Evolutionary conservation across 2,888 invertebrate species (phyloP), one percentile per base, ranked within the genome.

Genomic region (Sylvicola cinctus): DNA sequence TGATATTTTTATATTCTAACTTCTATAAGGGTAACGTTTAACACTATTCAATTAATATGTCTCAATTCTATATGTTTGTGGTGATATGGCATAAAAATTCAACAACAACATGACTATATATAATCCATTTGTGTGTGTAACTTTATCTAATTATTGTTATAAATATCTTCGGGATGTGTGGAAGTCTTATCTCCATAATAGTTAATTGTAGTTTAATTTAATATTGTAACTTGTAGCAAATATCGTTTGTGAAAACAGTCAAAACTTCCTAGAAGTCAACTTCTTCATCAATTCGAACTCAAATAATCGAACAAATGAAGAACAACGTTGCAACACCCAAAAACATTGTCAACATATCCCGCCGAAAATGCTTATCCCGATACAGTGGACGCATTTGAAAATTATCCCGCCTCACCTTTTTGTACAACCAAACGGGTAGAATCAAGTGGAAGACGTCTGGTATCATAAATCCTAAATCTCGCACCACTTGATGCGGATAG

Each of bases 401-500:
- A 29, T 47, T 48, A 39, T 58, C 58, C 8, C 48, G 47, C 3
- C 58, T 49, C 11, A 49, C 44, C 35, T 53, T 50, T 32, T 58
- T 52, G 37, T 66, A 47, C 39, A 63, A 52, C 53, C 62, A 59
- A 12, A 68, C 42, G 26, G 75, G 70, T 39, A 77, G 55, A 13
- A 65, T 42, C 16, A 75, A 58, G 45, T 73, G 71, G 25, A 74
- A 52, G 31, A 72, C 50, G 45, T 74, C 74, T 16, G 73, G 71
- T 37, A 69, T 58, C 73, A 74, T 74, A 43, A 74, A 68, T 23
- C 68, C 67, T 40, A 74, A 52, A 51, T 75, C 74, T 10, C 74
- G 62, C 33, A 73, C 60, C 33, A 67, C 60, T 61, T 74, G 74
- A 57, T 74, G 73, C 14, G 68, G 59, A 40, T 65, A 64, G 5